Evolutionary conservation across 1,140 invertebrate species (phyloP).

Genomic region (Zaprionus ghesquierei): DNA sequence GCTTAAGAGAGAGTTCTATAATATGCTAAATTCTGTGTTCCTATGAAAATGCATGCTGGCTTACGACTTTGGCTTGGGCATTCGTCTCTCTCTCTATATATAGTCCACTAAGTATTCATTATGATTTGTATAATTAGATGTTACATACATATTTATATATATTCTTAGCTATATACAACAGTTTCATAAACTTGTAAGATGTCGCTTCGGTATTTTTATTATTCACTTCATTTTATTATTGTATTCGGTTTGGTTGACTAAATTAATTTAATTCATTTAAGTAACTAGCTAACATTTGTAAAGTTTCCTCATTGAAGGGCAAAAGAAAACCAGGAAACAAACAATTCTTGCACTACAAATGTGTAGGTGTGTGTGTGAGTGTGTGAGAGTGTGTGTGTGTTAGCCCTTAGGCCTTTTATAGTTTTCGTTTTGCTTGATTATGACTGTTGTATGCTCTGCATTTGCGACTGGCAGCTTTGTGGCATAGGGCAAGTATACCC

Average conservation of each 20-base stretch:
- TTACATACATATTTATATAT: slow-evolving; percentile 44
- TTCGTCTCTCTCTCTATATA: slow-evolving; percentile 34
- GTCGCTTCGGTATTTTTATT: slow-evolving; percentile 20
- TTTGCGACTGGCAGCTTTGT: slow-evolving; percentile 7
- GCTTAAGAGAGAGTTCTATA: slow-evolving; percentile 2
- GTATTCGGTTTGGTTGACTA: slow-evolving; percentile 31
- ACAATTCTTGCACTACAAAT: slow-evolving; percentile 69
- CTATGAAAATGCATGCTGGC: slow-evolving; percentile 77
- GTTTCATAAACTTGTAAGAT: slow-evolving; percentile 76
- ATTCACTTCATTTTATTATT: slow-evolving; percentile 21
- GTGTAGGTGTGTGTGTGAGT: slow-evolving; percentile 14
- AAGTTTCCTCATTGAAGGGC: slow-evolving; percentile 42
- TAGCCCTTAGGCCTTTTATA: slow-evolving; percentile 36
- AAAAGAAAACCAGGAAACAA: no score
- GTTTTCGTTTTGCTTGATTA: slow-evolving; percentile 21
- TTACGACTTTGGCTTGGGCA: slow-evolving; percentile 74
- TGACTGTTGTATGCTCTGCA: slow-evolving; percentile 32
- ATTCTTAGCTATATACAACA: slow-evolving; percentile 76
- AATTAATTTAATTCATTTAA: slow-evolving; percentile 71
- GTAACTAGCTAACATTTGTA: slow-evolving; percentile 78
- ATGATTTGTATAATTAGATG: slow-evolving; percentile 53
- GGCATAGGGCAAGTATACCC: background rate
- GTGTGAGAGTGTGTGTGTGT: background rate
- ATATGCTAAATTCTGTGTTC: slow-evolving; percentile 24
- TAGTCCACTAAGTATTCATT: slow-evolving; percentile 50